Evolutionary conservation across 2,888 invertebrate species (phyloP), one percentile per base, ranked within the genome.

Genomic region (Tiliacea citrago): DNA sequence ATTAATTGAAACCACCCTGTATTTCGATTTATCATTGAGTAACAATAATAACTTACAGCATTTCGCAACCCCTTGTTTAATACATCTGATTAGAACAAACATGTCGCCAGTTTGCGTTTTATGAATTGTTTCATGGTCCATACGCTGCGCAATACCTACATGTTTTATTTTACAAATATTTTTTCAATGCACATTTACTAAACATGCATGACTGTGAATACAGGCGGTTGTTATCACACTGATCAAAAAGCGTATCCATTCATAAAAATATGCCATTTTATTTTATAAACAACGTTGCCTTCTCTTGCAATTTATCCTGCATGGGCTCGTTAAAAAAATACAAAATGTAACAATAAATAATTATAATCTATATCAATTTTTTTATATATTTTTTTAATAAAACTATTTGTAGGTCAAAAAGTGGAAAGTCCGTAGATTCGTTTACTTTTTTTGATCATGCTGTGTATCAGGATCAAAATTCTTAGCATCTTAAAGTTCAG

Each of bases 1-100:
- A 85, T 71, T 81, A 86, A 85, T 88, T 78, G 88, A 93, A 94
- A 94, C 94, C 94, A 94, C 94, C 93, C 94, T 94, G 94, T 94
- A 86, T 86, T 88, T 89, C 77, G 75, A 78, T 77, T 74, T 81
- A 76, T 86, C 75, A 76, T 80, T 82, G 67, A 80, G 42, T 72
- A 85, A 85, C 63, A 74, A 76, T 83, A 77, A 71, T 79, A 66
- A 74, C 29, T 72, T 63, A 67, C 47, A 77, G 45, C 57, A 70
- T 83, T 75, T 67, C 73, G 39, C 39, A 60, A 75, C 57, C 78
- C 72, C 79, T 76, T 75, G 62, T 73, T 72, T 65, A 67, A 72
- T 49, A 55, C 51, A 63, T 79, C 60, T 57, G 39, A 63, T 73
- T 57, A 63, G 35, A 71, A 68, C 16, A 24, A 69, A 75, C 60